phyloP scores from a whole-genome alignment of 1,140 invertebrate species.

The Drosophila suzukii region DNA sequence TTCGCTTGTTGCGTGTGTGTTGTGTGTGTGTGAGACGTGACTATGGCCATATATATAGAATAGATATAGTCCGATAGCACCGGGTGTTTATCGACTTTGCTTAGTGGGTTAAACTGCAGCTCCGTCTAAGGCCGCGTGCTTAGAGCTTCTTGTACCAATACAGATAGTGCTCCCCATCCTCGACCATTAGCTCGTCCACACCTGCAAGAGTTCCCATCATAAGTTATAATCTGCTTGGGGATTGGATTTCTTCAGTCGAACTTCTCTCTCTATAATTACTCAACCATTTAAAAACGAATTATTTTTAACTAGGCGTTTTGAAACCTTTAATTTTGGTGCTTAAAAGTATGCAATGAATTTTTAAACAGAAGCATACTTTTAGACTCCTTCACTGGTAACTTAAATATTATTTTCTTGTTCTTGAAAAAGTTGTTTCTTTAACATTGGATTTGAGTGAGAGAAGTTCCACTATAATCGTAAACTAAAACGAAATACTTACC shows the following conservation, averaged over 20 bases:
- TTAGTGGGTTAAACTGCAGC: conserved; percentile 59
- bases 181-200: conserved; percentile 92
- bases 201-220: conserved; percentile 85
- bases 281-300: too few relatives aligned
- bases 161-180: conserved; percentile 93
- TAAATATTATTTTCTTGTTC: background rate
- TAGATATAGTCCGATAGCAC: conserved; percentile 38
- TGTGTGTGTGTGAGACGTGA: conserved; percentile 32
- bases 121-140: conserved; percentile 83
- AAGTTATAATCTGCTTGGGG: background rate
- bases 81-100: conserved; percentile 40
- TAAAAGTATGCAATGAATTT: background rate
- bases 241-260: background rate
- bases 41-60: conserved; percentile 25
- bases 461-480: background rate
- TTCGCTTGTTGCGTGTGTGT: conserved; percentile 22
- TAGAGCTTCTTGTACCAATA: conserved; percentile 97
- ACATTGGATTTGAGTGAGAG: background rate
- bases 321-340: background rate
- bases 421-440: background rate
- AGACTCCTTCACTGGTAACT: background rate
- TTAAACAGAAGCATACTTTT: too few relatives aligned
- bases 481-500: conserved; percentile 86
- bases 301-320: too few relatives aligned
- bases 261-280: background rate